Conservation (phyloP, 2,797 vertebrate genomes). For the Paramormyrops hopkinsi region DNA sequence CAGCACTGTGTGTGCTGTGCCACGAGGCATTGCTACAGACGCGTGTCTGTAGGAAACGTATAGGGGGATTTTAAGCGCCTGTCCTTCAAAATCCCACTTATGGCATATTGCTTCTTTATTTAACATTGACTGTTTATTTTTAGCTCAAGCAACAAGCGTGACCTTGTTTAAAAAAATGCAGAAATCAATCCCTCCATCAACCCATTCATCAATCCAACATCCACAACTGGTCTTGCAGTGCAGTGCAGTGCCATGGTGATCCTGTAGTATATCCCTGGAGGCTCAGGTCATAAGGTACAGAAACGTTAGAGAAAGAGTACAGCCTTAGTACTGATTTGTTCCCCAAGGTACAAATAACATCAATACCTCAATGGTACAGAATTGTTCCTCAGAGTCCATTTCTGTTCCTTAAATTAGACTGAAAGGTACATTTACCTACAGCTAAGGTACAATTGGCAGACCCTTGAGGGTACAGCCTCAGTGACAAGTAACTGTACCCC, state of each 20-base stretch:
- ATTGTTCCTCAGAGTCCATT: not conserved
- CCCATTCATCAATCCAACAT: not conserved
- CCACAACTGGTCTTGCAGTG: not conserved
- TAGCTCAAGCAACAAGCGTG: not conserved
- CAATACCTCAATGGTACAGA: not conserved
- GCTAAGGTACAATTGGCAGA: not conserved
- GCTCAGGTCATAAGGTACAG: not conserved
- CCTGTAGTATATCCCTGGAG: not conserved
- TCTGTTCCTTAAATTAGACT: not conserved
- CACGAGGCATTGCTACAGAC: conserved; percentile 13
- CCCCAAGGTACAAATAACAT: not conserved
- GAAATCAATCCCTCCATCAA: not conserved
- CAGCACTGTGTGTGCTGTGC: conserved; percentile 17
- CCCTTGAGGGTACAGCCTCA: not conserved
- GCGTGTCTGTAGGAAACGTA: conserved; percentile 20
- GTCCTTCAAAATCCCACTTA: not conserved
- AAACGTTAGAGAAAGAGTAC: not conserved
- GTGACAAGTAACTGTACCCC: not conserved
- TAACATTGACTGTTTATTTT: not conserved
- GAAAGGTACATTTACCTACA: not conserved
- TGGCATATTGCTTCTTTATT: not conserved
- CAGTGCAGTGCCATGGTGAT: not conserved
- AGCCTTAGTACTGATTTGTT: not conserved
- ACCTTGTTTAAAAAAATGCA: not conserved
- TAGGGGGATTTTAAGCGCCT: not conserved